A percentile compares a stretch with the other conserved stretches of the same genome.
phyloP scores from a whole-genome alignment of 2,888 invertebrate genomes.

The Drosophila formosana region DNA sequence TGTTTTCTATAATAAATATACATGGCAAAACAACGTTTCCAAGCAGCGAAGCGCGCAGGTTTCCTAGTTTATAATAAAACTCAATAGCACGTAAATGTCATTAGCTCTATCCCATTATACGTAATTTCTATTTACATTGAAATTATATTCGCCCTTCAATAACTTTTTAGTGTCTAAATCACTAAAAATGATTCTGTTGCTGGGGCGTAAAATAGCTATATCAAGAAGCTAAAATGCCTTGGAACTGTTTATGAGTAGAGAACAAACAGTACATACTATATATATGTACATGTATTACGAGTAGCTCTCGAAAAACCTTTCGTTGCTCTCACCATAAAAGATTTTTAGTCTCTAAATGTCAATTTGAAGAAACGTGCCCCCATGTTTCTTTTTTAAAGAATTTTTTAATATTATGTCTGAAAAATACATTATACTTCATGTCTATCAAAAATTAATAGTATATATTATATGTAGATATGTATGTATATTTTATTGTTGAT shows the following conservation, averaged over 20 bases:
- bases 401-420: slow-evolving; percentile 40
- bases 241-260: slow-evolving; percentile 58
- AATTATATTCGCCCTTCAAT: too few species aligned
- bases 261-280: slow-evolving; percentile 22
- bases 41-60: too few species aligned
- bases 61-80: too few species aligned
- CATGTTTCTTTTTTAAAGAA: slow-evolving; percentile 34
- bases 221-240: slow-evolving; percentile 41
- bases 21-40: too few species aligned
- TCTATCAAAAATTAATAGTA: slow-evolving; percentile 10
- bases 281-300: slow-evolving; percentile 2
- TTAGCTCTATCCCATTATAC: too few species aligned
- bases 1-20: too few species aligned
- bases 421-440: slow-evolving; percentile 14
- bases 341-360: background rate
- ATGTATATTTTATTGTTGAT: too few species aligned
- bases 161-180: too few species aligned
- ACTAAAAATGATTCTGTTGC: too few species aligned
- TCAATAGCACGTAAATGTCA: too few species aligned
- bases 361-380: slow-evolving; percentile 31
- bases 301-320: background rate
- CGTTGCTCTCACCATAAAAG: slow-evolving; percentile 1
- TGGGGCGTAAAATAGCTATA: too few species aligned
- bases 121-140: too few species aligned
- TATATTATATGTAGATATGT: background rate